A percentile compares a stretch with the other conserved stretches of the same genome.
phyloP scores from a whole-genome alignment of 92 coral and sea anemone genomes.

The Bergia sp. region DNA sequence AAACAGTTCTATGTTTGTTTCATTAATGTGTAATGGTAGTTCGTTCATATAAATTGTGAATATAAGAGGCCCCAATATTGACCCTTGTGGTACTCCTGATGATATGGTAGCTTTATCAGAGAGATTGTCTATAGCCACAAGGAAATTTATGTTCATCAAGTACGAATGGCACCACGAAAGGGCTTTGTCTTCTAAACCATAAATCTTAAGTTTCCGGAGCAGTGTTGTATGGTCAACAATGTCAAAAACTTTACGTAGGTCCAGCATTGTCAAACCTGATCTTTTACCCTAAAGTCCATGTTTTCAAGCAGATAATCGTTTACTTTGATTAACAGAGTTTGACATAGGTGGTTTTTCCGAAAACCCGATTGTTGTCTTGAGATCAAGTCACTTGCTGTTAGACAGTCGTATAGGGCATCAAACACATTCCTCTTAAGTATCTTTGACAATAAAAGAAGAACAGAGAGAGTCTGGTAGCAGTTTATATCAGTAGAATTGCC shows the following conservation, averaged over 20 bases:
- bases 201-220: neutral
- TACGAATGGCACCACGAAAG: neutral
- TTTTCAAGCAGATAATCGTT: conserved; percentile 11
- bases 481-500: neutral
- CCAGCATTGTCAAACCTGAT: conserved; percentile 4
- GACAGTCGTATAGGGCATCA: too few relatives aligned
- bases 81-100: too few relatives aligned
- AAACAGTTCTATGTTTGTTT: too few relatives aligned
- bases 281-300: conserved; percentile 17
- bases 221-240: neutral
- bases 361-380: too few relatives aligned
- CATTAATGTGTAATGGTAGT: too few relatives aligned
- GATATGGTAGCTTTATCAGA: neutral
- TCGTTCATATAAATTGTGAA: too few relatives aligned
- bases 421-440: too few relatives aligned
- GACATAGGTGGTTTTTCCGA: neutral
- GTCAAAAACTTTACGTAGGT: neutral
- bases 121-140: neutral
- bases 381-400: neutral
- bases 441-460: neutral
- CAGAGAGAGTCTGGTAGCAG: conserved; percentile 3
- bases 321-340: conserved; percentile 29
- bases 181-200: neutral
- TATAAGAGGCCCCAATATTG: too few relatives aligned
- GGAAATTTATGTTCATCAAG: neutral